These are phyloP conservation scores for Halisarca cf. caerulea DNA, from an alignment of 37 sponge, comb jelly and placozoan genomes.

Conservation along the genomic window DNA sequence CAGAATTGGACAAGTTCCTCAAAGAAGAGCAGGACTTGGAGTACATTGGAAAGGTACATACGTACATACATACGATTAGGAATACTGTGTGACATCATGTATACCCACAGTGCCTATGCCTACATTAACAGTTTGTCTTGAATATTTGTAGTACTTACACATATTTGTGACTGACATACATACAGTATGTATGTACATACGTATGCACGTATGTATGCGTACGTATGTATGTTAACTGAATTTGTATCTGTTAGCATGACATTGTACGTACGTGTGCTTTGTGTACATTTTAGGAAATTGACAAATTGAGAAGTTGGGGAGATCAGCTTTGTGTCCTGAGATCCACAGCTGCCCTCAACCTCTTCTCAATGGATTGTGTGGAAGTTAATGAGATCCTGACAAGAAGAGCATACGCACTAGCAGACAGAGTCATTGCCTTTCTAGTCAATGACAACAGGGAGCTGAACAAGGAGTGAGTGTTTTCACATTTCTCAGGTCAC, in stretches of 20 bases:
- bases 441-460: constrained; percentile 81
- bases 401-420: constrained; percentile 39
- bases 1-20: constrained; percentile 75
- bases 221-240: constrained; percentile 15
- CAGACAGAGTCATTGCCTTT: constrained; percentile 42
- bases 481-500: too few species aligned
- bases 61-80: background rate
- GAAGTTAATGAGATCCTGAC: constrained; percentile 72
- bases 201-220: background rate
- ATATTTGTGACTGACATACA: background rate
- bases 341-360: constrained; percentile 69
- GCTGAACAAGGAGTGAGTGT: constrained; percentile 74
- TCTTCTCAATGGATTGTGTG: constrained; percentile 65
- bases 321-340: constrained; percentile 69
- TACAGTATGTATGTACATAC: background rate
- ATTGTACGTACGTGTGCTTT: background rate
- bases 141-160: background rate
- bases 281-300: constrained; percentile 56
- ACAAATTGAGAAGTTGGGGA: constrained; percentile 41
- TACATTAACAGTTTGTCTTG: too few species aligned
- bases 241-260: too few species aligned
- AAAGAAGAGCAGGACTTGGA: constrained; percentile 72
- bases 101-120: too few species aligned
- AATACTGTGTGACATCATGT: too few species aligned
- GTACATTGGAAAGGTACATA: constrained; percentile 65